Base-by-base conservation (phyloP, 1,140 invertebrate genomes). In the Venustaconcha ellipsiformis region DNA sequence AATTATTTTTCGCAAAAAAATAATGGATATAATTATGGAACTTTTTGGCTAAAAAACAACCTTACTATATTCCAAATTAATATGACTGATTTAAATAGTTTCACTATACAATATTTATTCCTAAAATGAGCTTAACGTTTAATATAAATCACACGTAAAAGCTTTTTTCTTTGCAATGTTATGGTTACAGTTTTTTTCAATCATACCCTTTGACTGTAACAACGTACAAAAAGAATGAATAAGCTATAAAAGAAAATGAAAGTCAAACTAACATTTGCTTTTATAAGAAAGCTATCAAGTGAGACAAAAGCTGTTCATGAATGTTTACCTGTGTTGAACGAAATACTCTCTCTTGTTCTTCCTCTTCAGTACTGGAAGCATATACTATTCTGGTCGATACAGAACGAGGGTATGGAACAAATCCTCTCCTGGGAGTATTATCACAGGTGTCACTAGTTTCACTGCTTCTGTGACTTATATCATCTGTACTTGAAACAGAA, bases 331-430 rank as follows among this genome's bases (percentile, higher is more conserved):
- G 82, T 64, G 79, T 74, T 30, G 83, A 83, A 64, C 48, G 76
- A 26, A 64, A 79, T 71, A 63, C 72, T 20, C 70, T 66, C 17
- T 77, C 75, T 20, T 79, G 70, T n/a, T 86, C 84, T 30, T 86
- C 86, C 63, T 87, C 86, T 71, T 87, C 86, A 64, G 80, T 81
- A 78, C 81, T 86, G 78, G 68, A 73, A 69, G 30, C 82, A 69
- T 66, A 82, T 67, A 83, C 79, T 71, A 74, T 80, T 76, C 72
- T 80, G 67, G 75, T 72, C 56, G 71, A 30, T 12, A 77, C 57
- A 63, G 79, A 81, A 58, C 82, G 57, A 26, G 67, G 73, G 74
- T 83, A 83, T 68, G 82, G 82, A 59, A 83, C 74, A 78, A 83
- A 83, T 57, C 82, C 78, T 63, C 82, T 48, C 20, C 74, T 66